Conservation (phyloP, 2,888 invertebrate genomes). For the Azorinus chamasolen region DNA sequence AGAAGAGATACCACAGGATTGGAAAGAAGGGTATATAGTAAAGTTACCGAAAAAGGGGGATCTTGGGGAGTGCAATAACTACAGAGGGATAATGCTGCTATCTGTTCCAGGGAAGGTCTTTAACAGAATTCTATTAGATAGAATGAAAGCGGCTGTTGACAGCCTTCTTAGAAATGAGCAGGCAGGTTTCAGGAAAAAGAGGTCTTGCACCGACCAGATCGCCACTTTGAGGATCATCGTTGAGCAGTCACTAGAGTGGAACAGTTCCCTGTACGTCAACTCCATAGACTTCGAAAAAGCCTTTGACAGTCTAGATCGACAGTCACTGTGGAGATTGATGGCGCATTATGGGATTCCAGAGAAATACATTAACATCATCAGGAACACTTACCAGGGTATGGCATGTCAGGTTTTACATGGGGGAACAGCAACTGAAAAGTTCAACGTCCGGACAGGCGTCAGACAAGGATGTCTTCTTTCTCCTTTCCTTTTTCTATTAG, state of each 20-base stretch:
- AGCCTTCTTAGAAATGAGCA: conserved; percentile 1
- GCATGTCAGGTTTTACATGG: too few species aligned
- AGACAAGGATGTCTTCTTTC: too few species aligned
- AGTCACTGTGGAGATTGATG: conserved; percentile 20
- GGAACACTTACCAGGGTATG: neutral
- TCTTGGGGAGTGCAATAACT: neutral
- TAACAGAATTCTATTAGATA: neutral
- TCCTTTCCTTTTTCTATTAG: too few species aligned
- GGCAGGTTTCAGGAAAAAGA: conserved; percentile 10
- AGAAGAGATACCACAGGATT: neutral
- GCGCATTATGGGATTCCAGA: conserved; percentile 30
- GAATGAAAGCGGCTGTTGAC: conserved; percentile 1
- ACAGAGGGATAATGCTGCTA: neutral
- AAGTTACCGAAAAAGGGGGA: neutral
- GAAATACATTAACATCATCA: conserved; percentile 20
- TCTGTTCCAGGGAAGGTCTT: conserved; percentile 2
- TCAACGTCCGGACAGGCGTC: too few species aligned
- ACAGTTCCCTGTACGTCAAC: conserved; percentile 1
- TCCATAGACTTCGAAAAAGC: conserved; percentile 20
- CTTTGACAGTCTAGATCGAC: conserved; percentile 20
- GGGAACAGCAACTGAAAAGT: too few species aligned
- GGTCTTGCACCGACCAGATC: conserved; percentile 14
- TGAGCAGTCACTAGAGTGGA: neutral
- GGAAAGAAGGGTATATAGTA: too few species aligned
- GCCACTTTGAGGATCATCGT: neutral